Evolutionary conservation across 2,888 invertebrate species (phyloP).

Genomic region (Lycocerus yunnanus): DNA sequence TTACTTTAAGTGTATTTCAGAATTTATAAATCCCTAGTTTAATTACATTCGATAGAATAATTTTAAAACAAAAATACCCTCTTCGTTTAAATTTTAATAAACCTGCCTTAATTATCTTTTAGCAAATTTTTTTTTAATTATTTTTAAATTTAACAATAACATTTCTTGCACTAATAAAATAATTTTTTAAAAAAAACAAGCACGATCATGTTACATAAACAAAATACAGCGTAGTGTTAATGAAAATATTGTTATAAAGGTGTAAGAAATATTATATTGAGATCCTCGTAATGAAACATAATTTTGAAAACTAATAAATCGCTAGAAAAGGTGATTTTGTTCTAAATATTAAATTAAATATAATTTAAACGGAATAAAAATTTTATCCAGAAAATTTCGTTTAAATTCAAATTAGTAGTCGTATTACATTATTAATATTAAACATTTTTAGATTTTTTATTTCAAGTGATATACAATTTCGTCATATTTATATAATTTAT

Average conservation of each 20-base stretch:
- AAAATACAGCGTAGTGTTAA: neutral
- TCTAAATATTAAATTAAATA: neutral
- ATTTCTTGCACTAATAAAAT: no score
- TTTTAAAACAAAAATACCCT: no score
- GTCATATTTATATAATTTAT: no score
- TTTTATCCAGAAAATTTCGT: neutral
- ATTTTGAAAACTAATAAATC: neutral
- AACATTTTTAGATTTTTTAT: neutral
- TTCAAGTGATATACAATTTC: neutral
- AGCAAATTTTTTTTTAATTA: no score
- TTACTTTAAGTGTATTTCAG: no score
- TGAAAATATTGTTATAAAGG: neutral
- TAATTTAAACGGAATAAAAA: neutral
- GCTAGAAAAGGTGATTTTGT: neutral
- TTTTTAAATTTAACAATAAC: no score
- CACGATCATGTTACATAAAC: neutral
- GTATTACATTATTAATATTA: neutral
- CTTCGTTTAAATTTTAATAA: no score
- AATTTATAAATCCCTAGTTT: no score
- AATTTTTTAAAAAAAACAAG: neutral
- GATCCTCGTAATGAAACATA: neutral
- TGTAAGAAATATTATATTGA: neutral
- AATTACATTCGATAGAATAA: no score
- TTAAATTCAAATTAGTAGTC: neutral
- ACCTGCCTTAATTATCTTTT: no score